Percentiles rank a stretch among this genome's conserved stretches.
Evolutionary conservation across 2,797 vertebrate genomes (phyloP).

Genomic region (Cyprinodon diabolis): DNA sequence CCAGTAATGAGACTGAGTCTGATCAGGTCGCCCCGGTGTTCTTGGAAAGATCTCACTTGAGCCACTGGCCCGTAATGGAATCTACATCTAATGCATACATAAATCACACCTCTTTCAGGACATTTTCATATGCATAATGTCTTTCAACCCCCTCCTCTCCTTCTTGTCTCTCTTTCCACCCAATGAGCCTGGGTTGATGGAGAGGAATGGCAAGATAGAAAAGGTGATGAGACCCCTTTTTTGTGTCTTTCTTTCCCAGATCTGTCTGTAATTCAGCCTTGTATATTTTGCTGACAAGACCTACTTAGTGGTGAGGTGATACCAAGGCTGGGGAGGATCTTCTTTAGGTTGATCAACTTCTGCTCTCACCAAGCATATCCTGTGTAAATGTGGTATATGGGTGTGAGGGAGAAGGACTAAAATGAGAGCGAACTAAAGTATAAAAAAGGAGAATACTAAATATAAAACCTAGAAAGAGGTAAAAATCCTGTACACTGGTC

Average conservation of each 20-base stretch:
- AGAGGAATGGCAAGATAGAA: slow-evolving; percentile 46
- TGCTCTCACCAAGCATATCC: slow-evolving; percentile 81
- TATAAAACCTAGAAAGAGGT: slow-evolving; percentile 33
- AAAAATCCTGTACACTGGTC: slow-evolving; percentile 51
- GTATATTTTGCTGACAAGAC: slow-evolving; percentile 93
- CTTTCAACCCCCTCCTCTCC: slow-evolving; percentile 75
- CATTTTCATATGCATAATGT: slow-evolving; percentile 99
- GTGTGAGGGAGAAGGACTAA: slow-evolving; percentile 3
- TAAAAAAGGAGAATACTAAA: slow-evolving; percentile 35
- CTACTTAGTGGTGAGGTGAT: slow-evolving; percentile 77
- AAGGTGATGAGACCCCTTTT: slow-evolving; percentile 74
- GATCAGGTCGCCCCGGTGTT: slow-evolving; percentile 97
- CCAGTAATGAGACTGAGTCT: slow-evolving; percentile 97
- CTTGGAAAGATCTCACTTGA: slow-evolving; percentile 97
- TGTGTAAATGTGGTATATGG: slow-evolving; percentile 38
- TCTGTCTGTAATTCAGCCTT: slow-evolving; percentile 93
- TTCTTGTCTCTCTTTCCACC: slow-evolving; percentile 82
- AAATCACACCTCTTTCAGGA: slow-evolving; percentile 99
- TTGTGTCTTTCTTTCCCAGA: slow-evolving; percentile 64
- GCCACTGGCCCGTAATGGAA: slow-evolving; percentile 98
- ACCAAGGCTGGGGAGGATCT: slow-evolving; percentile 84
- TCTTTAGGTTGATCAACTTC: slow-evolving; percentile 93
- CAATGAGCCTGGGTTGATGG: slow-evolving; percentile 76
- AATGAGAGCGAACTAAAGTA: slow-evolving; percentile 2
- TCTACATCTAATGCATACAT: slow-evolving; percentile 99